These are phyloP conservation scores for Syngnathus rostellatus DNA, from an alignment of 2,797 vertebrate species.

Conservation along the genomic window DNA sequence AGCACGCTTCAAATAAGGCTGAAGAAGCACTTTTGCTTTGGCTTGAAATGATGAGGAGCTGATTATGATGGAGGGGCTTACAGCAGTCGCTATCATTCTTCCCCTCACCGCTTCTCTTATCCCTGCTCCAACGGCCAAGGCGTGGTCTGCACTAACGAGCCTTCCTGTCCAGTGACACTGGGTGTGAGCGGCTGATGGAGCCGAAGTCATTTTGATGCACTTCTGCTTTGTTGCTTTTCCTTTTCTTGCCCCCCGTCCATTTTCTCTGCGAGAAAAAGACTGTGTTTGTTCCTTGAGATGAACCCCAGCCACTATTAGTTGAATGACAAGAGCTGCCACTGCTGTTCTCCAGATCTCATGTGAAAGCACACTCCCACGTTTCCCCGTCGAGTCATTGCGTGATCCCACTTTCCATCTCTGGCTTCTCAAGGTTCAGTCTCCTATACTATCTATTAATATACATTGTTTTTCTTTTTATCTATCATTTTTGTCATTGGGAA, in stretches of 20 bases:
- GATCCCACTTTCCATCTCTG: background rate
- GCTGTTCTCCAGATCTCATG: constrained; percentile 16
- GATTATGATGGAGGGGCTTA: no score
- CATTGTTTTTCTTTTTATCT: no score
- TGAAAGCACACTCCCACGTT: constrained; percentile 26
- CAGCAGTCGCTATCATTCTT: no score
- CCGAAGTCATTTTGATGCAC: constrained; percentile 41
- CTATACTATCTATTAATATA: no score
- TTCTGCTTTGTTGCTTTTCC: constrained; percentile 17
- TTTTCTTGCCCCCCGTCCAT: constrained; percentile 7
- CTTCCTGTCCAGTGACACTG: constrained; percentile 23
- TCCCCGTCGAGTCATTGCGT: constrained; percentile 3
- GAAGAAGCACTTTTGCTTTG: no score
- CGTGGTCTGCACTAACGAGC: constrained; percentile 45
- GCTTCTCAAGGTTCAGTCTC: background rate
- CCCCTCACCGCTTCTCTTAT: no score
- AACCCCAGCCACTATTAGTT: constrained; percentile 20
- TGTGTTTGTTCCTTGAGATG: constrained; percentile 20
- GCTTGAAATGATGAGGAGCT: no score
- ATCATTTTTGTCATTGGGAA: background rate
- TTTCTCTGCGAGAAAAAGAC: constrained; percentile 10
- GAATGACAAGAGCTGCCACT: constrained; percentile 21
- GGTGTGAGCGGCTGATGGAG: constrained; percentile 37
- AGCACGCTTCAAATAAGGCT: no score
- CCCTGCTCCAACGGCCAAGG: no score